phyloP scores from a whole-genome alignment of 2,797 vertebrate genomes.

The Amniataba percoides region DNA sequence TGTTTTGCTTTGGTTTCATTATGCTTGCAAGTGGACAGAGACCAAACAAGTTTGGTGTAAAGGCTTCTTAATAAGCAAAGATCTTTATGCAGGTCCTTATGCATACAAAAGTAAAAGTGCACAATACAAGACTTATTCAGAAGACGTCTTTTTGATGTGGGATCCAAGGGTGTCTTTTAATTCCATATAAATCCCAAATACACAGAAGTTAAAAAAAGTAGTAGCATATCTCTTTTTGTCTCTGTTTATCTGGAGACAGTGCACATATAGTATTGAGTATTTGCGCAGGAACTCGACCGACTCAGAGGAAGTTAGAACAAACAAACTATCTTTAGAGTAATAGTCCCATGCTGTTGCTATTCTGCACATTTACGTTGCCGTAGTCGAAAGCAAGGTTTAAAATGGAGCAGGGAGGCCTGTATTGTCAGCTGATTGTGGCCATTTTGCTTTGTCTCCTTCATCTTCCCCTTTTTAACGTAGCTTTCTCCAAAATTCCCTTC shows the following conservation, averaged over 20 bases:
- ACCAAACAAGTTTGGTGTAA: neutral
- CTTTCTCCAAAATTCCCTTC: constrained; percentile 27
- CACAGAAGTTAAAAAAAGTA: neutral
- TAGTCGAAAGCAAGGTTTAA: constrained; percentile 16
- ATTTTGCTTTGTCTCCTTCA: constrained; percentile 33
- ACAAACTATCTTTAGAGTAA: neutral
- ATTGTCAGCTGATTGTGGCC: constrained; percentile 45
- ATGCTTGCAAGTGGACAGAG: neutral
- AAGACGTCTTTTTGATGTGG: neutral
- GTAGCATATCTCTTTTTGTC: neutral
- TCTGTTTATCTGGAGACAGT: neutral
- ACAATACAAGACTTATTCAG: no score
- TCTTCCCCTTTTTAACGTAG: constrained; percentile 50
- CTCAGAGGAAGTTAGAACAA: neutral
- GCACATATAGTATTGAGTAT: neutral
- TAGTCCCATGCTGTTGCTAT: neutral
- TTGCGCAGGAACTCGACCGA: neutral
- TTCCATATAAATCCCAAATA: neutral
- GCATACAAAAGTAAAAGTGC: no score
- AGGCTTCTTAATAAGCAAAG: neutral
- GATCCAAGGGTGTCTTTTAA: neutral
- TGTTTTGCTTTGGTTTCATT: neutral
- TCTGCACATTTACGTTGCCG: neutral
- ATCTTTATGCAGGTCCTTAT: neutral
- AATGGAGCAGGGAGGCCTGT: constrained; percentile 8